These are phyloP conservation scores for Nomada ferruginata DNA, from an alignment of 2,888 invertebrate genomes.

Conservation along the genomic window DNA sequence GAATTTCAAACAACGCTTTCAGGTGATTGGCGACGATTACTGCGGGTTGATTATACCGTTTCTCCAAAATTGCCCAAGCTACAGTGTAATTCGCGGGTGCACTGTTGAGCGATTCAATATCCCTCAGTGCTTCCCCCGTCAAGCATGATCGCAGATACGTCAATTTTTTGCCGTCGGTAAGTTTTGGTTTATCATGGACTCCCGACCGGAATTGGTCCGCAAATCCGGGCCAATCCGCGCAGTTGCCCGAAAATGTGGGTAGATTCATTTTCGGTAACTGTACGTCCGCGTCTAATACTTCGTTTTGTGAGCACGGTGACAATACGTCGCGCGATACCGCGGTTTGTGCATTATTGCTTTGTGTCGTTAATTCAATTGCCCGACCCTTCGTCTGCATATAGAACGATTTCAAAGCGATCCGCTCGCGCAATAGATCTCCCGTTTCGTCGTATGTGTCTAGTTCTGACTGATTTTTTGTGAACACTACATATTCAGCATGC, in stretches of 20 bases:
- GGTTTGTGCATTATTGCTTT: not conserved
- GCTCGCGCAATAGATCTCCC: not conserved
- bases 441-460: not conserved
- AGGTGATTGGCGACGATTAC: not conserved
- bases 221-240: not conserved
- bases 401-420: not conserved
- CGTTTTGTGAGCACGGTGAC: not conserved
- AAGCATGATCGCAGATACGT: not conserved
- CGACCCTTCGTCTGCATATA: not conserved
- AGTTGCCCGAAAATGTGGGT: not conserved
- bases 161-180: not conserved
- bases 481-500: not conserved
- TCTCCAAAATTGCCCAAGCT: not conserved
- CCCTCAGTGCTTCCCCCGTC: not conserved
- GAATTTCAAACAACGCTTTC: not conserved
- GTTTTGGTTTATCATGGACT: not conserved
- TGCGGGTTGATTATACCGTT: not conserved
- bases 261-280: not conserved
- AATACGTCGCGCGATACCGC: not conserved
- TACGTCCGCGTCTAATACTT: not conserved
- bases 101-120: not conserved
- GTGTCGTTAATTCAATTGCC: not conserved
- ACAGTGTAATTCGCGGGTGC: not conserved
- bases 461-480: not conserved
- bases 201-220: not conserved